Evolutionary conservation across 2,888 invertebrate species (phyloP), one percentile per base, ranked within the genome.

Genomic region (Atethmia centrago): DNA sequence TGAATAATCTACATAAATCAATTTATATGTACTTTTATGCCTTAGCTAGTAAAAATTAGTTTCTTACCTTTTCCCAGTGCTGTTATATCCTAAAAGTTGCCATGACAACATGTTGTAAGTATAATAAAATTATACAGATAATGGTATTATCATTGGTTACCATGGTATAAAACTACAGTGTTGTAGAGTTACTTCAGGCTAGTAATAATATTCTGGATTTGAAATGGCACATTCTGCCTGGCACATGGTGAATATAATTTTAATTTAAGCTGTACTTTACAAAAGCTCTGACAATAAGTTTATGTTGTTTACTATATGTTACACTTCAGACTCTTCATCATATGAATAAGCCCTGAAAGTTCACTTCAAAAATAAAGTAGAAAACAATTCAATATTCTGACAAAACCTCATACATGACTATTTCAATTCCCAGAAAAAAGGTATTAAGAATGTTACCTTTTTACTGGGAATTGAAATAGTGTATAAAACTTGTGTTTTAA

Each of bases 141-240:
- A 31, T 58, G 3, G 21, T 73, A 47, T 42, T 31, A 66, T 55
- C 10, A 28, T 28, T 59, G 31, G 59, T 68, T 45, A 58, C 74
- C 51, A 82, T 70, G 61, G 79, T 51, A 55, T 14, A 36, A 45
- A 28, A 59, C 9, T 40, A 21, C 36, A 10, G 8, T 62, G 14
- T 62, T 49, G 3, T 74, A 21, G 9, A 63, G n/a, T 47, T 47
- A 61, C 28, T 31, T 47, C 40, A 59, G 31, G 5, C 19, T 49
- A 31, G 51, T 53, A 61, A 47, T 28, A 19, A 53, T 16, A 55
- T 77, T 66, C 8, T 53, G n/a, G 28, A 45, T 28, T 49, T 67
- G 40, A 9, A 64, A 79, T 83, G 80, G 84, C 84, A 55, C 2
- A 51, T 61, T 72, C 31, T 67, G 45, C n/a, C 14, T 83, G 80